phyloP scores from a whole-genome alignment of 2,888 invertebrate species.

The Trichogramma dendrolimi region DNA sequence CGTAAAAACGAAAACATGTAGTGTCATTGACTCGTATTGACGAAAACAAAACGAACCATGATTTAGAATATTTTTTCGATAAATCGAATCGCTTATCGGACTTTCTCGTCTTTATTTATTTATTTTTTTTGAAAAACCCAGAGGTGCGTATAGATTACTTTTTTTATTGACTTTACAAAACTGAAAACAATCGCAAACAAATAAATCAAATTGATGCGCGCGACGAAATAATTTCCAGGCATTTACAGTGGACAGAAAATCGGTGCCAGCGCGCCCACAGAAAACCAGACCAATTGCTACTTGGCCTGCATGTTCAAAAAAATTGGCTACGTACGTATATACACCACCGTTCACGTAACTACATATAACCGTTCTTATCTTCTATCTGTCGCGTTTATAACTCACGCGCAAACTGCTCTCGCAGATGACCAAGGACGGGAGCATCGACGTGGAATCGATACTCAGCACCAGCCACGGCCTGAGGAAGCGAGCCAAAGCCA shows the following conservation, averaged over 20 bases:
- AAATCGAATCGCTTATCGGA: neutral
- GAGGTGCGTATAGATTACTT: too few species aligned
- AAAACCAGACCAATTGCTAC: slow-evolving; percentile 33
- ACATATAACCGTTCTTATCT: too few species aligned
- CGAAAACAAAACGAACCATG: too few species aligned
- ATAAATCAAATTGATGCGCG: too few species aligned
- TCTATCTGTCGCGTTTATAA: too few species aligned
- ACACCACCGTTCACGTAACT: neutral
- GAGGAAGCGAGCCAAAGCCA: neutral
- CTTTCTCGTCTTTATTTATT: neutral
- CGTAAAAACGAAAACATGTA: too few species aligned
- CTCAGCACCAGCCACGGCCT: neutral
- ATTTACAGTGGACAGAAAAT: slow-evolving; percentile 1
- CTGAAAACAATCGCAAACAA: too few species aligned
- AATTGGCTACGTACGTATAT: slow-evolving; percentile 41
- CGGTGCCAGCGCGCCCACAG: neutral
- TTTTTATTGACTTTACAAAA: too few species aligned
- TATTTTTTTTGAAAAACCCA: too few species aligned
- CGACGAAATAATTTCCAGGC: neutral
- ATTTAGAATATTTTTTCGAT: too few species aligned
- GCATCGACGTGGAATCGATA: neutral
- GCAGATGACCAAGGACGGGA: slow-evolving; percentile 4
- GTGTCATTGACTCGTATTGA: too few species aligned
- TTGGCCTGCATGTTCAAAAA: slow-evolving; percentile 39
- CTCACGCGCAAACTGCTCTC: neutral